Percentiles rank a stretch among this genome's conserved stretches.
Conservation (phyloP, 2,888 invertebrate genomes). For the Xestia ashworthii region DNA sequence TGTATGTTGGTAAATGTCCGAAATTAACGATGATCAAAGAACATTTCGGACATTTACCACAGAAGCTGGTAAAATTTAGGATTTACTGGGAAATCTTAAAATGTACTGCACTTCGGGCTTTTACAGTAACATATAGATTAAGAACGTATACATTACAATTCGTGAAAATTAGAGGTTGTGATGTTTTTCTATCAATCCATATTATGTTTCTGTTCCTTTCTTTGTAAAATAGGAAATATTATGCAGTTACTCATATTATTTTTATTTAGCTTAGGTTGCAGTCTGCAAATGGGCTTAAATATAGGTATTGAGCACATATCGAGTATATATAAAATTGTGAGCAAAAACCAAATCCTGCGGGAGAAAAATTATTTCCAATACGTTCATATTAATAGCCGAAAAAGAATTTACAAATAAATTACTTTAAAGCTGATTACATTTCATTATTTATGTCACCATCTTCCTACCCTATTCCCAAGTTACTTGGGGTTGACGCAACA, state of each 20-base stretch:
- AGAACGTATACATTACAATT: background rate
- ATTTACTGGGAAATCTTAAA: too few relatives aligned
- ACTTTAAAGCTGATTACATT: constrained; percentile 23
- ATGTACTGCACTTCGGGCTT: too few relatives aligned
- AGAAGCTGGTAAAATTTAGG: too few relatives aligned
- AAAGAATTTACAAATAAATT: constrained; percentile 13
- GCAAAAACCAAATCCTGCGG: background rate
- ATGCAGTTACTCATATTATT: background rate
- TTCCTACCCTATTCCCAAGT: too few relatives aligned
- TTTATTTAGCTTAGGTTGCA: background rate
- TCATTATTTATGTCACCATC: too few relatives aligned
- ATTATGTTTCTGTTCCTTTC: background rate
- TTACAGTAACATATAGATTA: too few relatives aligned
- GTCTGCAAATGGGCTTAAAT: background rate
- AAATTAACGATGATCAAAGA: too few relatives aligned
- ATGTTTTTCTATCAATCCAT: background rate
- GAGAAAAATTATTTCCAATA: background rate
- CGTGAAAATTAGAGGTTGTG: background rate
- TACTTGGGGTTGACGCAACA: too few relatives aligned
- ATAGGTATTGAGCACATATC: background rate
- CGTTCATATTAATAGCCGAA: background rate
- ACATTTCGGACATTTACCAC: too few relatives aligned
- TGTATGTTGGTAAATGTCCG: too few relatives aligned
- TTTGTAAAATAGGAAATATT: background rate
- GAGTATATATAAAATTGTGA: background rate